These are phyloP conservation scores for Caenorhabditis sp. DNA, from an alignment of 2,888 invertebrate genomes.

Conservation along the genomic window DNA sequence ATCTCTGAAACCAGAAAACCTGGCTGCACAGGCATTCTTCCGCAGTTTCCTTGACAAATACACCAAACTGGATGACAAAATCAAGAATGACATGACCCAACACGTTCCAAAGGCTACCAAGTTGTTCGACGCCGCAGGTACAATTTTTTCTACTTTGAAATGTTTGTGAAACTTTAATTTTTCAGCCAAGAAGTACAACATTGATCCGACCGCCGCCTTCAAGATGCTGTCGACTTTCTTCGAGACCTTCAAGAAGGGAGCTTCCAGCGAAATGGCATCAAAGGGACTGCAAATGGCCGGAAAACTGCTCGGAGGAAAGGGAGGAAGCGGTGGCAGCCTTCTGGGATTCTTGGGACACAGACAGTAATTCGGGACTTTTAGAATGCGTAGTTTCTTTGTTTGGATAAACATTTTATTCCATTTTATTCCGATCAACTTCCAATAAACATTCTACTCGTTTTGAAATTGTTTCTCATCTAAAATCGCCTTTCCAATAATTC, in stretches of 20 bases:
- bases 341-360: conserved; percentile 40
- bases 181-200: conserved; percentile 71
- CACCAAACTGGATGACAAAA: conserved; percentile 67
- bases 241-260: conserved; percentile 70
- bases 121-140: conserved; percentile 70
- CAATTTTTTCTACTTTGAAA: too few species aligned
- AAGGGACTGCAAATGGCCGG: conserved; percentile 67
- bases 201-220: conserved; percentile 69
- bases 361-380: conserved; percentile 2
- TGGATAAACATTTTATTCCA: conserved; percentile 2
- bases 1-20: conserved; percentile 69
- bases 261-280: conserved; percentile 57
- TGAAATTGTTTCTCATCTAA: conserved; percentile 62
- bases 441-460: conserved; percentile 19
- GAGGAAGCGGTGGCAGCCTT: conserved; percentile 46
- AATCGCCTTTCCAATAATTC: conserved; percentile 59
- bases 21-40: conserved; percentile 71
- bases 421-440: neutral
- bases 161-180: neutral
- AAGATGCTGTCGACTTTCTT: conserved; percentile 71
- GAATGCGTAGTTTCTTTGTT: neutral
- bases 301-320: conserved; percentile 61
- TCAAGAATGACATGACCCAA: conserved; percentile 68
- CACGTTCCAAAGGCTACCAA: conserved; percentile 70
- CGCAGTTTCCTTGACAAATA: conserved; percentile 66